These are phyloP conservation scores for Xenopus borealis DNA, from an alignment of 2,113 vertebrate species.

Conservation along the genomic window DNA sequence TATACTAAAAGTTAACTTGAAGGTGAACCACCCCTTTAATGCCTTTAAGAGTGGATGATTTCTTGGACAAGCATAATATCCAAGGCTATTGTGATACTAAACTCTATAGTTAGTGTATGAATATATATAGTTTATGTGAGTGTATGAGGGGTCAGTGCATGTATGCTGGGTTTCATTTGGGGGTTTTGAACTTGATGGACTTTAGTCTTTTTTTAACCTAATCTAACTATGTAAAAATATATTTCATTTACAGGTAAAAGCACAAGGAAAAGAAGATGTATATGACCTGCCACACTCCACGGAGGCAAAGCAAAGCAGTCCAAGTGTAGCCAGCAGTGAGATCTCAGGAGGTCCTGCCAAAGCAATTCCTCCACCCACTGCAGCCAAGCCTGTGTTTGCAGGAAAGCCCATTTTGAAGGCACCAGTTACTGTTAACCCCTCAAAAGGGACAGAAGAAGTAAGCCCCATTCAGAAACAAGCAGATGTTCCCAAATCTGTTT, in stretches of 20 bases:
- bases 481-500: slow-evolving; percentile 78
- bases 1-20: too few species aligned
- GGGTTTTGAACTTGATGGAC: too few species aligned
- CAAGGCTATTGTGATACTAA: too few species aligned
- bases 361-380: slow-evolving; percentile 77
- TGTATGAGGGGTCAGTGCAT: too few species aligned
- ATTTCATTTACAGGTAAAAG: slow-evolving; percentile 64
- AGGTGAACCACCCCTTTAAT: too few species aligned
- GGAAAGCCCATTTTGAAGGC: slow-evolving; percentile 60
- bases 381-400: slow-evolving; percentile 73
- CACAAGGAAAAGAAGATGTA: slow-evolving; percentile 71
- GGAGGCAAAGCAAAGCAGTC: slow-evolving; percentile 72
- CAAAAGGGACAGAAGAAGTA: slow-evolving; percentile 60
- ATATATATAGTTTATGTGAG: too few species aligned
- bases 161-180: too few species aligned
- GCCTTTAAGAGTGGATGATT: too few species aligned
- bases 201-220: too few species aligned
- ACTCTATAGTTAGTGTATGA: too few species aligned
- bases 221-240: too few species aligned
- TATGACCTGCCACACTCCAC: slow-evolving; percentile 70
- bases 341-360: slow-evolving; percentile 54
- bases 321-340: slow-evolving; percentile 67
- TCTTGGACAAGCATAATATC: too few species aligned
- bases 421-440: slow-evolving; percentile 42
- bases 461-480: slow-evolving; percentile 58